These are phyloP conservation scores for Spialia ferax DNA, from an alignment of 2,888 invertebrate genomes.

Conservation along the genomic window DNA sequence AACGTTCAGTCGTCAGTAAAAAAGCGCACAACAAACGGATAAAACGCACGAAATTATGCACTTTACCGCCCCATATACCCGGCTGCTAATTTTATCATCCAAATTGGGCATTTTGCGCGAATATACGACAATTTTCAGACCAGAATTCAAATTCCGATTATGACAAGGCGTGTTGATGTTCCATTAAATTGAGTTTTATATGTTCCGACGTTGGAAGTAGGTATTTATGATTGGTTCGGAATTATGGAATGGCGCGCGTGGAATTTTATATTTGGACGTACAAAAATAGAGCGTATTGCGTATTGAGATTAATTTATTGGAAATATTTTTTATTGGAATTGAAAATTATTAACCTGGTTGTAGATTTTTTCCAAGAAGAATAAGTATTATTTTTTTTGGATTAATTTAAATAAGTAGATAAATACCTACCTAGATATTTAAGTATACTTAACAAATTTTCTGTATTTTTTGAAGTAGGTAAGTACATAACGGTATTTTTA, in stretches of 20 bases:
- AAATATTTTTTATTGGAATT: background rate
- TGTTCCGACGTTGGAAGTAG: conserved; percentile 42
- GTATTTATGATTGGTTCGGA: conserved; percentile 7
- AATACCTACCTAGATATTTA: no score
- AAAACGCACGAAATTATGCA: conserved; percentile 47
- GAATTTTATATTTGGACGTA: conserved; percentile 10
- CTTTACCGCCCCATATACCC: conserved; percentile 49
- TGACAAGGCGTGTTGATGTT: conserved; percentile 49
- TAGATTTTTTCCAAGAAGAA: no score
- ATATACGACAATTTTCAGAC: conserved; percentile 50
- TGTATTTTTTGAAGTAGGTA: no score
- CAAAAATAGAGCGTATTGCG: conserved; percentile 3
- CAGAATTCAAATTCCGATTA: conserved; percentile 47
- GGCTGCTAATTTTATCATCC: conserved; percentile 59
- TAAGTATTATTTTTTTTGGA: no score
- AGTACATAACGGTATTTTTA: no score
- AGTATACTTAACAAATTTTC: no score
- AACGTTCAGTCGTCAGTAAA: conserved; percentile 32
- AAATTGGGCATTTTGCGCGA: conserved; percentile 56
- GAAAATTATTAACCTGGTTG: no score
- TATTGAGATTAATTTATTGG: background rate
- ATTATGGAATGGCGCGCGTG: conserved; percentile 5
- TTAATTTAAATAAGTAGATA: no score
- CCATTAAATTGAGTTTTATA: conserved; percentile 51
- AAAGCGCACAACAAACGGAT: conserved; percentile 39